A percentile compares a stretch with the other conserved stretches of the same genome.
These are phyloP conservation scores for Daphoenositta chrysoptera DNA, from an alignment of 2,113 vertebrate genomes.

Conservation along the genomic window DNA sequence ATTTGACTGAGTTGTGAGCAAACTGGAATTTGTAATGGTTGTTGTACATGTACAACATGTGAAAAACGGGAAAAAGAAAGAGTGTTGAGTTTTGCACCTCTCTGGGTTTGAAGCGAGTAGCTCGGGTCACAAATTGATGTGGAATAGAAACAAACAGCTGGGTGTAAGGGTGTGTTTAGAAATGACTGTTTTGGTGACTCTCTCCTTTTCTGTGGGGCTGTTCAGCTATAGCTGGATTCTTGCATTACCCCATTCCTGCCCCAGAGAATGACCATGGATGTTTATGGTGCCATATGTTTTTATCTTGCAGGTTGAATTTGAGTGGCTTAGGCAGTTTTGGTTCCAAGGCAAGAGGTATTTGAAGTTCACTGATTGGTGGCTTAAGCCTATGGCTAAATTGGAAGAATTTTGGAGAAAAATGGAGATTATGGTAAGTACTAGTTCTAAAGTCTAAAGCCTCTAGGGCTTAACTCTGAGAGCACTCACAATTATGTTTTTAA, in stretches of 20 bases:
- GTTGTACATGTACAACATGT: background rate
- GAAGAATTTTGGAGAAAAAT: conserved; percentile 90
- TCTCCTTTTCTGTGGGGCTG: background rate
- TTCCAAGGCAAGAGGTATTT: conserved; percentile 91
- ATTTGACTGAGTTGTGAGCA: background rate
- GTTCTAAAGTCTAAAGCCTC: background rate
- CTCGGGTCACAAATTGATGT: background rate
- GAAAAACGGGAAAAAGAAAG: background rate
- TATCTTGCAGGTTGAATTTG: conserved; percentile 87
- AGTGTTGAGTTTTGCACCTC: background rate
- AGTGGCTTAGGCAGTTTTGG: conserved; percentile 97
- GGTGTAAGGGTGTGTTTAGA: background rate
- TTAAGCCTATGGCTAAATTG: conserved; percentile 83
- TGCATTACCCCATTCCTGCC: background rate
- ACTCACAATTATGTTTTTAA: conserved; percentile 10
- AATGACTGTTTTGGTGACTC: background rate
- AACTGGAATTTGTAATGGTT: background rate
- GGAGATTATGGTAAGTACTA: conserved; percentile 87
- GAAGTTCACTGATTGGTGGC: conserved; percentile 93
- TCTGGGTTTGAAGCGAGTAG: background rate
- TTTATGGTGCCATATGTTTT: background rate
- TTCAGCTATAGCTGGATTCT: background rate
- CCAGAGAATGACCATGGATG: background rate
- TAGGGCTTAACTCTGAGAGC: background rate
- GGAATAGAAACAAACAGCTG: background rate